Conservation (phyloP, 2,113 vertebrate genomes). For the Uropsilus gracilis region DNA sequence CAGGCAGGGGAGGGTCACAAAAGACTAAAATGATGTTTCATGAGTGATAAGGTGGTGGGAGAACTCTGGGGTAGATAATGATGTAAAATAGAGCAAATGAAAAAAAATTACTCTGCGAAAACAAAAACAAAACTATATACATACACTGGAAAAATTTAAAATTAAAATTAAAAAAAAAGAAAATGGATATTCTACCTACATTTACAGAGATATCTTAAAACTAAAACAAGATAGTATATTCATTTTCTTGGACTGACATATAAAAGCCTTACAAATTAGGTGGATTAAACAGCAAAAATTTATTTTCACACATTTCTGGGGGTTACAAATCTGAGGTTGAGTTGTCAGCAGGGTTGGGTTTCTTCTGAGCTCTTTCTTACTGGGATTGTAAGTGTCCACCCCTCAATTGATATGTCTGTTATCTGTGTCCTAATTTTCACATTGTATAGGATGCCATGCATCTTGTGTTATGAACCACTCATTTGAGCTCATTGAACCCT, state of each 20-base stretch:
- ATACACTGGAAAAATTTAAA: too few species aligned
- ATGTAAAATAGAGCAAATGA: too few species aligned
- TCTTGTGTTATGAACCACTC: not conserved
- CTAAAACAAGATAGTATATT: not conserved
- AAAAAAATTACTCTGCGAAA: too few species aligned
- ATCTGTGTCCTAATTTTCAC: not conserved
- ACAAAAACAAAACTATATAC: too few species aligned
- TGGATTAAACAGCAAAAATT: not conserved
- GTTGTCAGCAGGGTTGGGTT: too few species aligned
- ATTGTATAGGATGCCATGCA: not conserved
- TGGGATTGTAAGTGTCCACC: rapidly evolving
- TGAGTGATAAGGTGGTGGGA: too few species aligned
- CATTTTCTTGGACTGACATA: not conserved
- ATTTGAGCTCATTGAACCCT: not conserved
- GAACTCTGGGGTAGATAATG: too few species aligned
- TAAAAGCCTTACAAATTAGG: not conserved
- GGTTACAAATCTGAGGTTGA: too few species aligned
- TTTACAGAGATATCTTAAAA: not conserved
- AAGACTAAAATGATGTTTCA: too few species aligned
- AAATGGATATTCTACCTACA: not conserved
- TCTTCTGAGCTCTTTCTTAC: not conserved
- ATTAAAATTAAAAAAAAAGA: too few species aligned
- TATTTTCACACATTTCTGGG: not conserved
- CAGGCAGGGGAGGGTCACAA: too few species aligned
- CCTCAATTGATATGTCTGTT: too few species aligned